Conservation (phyloP, 64 coral and sea anemone species). For the Orbicella faveolata region DNA sequence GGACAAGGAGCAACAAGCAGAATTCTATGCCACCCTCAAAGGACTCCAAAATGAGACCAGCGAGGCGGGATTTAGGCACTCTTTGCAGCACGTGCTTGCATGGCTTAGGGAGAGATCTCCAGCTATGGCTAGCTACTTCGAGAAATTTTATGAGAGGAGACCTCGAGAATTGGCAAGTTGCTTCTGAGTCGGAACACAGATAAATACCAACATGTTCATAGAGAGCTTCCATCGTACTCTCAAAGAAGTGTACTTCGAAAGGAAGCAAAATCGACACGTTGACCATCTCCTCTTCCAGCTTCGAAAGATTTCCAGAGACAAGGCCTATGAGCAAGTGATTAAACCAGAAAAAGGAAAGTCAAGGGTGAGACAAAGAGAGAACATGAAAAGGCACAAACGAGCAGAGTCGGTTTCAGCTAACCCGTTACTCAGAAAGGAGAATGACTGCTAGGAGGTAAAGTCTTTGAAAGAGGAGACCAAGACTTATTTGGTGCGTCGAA, state of each 20-base stretch:
- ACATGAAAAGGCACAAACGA: constrained; percentile 14
- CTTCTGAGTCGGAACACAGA: constrained; percentile 5
- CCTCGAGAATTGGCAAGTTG: constrained; percentile 9
- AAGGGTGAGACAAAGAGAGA: constrained; percentile 15
- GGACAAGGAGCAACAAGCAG: not conserved
- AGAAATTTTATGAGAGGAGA: not conserved
- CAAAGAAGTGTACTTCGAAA: constrained; percentile 24
- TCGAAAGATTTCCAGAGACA: constrained; percentile 21
- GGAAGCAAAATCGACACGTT: constrained; percentile 6
- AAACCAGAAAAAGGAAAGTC: constrained; percentile 33
- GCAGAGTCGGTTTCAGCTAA: not conserved
- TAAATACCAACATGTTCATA: constrained; percentile 46
- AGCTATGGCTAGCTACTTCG: constrained; percentile 21
- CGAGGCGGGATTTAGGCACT: not conserved
- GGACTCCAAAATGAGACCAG: not conserved
- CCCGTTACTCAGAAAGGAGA: not conserved
- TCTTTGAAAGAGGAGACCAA: not conserved
- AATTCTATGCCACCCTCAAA: not conserved
- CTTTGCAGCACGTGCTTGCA: not conserved
- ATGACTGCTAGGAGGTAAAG: not conserved
- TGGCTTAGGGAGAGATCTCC: not conserved
- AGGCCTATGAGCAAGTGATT: constrained; percentile 34
- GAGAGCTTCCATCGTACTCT: constrained; percentile 21
- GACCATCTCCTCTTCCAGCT: constrained; percentile 27
- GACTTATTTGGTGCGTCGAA: not conserved